Percentiles rank a stretch among this genome's conserved stretches.
Evolutionary conservation across 2,888 invertebrate genomes (phyloP).

Genomic region (Erannis defoliaria): DNA sequence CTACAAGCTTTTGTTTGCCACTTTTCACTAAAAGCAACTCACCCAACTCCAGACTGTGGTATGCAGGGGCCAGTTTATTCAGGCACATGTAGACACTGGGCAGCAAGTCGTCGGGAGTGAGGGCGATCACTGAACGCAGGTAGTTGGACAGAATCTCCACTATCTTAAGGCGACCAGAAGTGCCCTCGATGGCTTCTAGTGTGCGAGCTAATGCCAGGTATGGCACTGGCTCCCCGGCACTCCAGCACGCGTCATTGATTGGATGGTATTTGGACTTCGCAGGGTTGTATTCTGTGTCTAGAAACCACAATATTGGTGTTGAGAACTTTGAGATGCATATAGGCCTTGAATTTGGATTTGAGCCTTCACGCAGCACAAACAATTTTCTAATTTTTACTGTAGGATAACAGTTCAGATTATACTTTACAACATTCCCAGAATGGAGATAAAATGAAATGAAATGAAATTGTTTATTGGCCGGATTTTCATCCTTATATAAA

Average conservation of each 20-base stretch:
- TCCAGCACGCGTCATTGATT: constrained; percentile 94
- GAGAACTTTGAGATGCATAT: not conserved
- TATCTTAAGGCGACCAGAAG: constrained; percentile 94
- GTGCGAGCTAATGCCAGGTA: constrained; percentile 97
- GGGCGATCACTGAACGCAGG: constrained; percentile 93
- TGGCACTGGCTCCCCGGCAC: constrained; percentile 91
- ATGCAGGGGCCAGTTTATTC: constrained; percentile 98
- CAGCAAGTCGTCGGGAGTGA: constrained; percentile 96
- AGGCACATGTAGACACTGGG: constrained; percentile 97
- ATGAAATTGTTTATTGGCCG: no score
- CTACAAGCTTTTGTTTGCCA: no score
- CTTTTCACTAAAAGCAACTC: constrained; percentile 37
- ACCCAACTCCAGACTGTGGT: constrained; percentile 90
- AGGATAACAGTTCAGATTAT: no score
- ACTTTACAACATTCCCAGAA: no score
- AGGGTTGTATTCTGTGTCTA: constrained; percentile 89
- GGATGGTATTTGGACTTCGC: constrained; percentile 91
- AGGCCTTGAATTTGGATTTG: no score
- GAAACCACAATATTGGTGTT: not conserved
- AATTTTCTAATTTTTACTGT: no score
- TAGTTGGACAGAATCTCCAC: constrained; percentile 97
- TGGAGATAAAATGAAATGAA: no score
- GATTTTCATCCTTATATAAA: no score
- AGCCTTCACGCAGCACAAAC: no score
- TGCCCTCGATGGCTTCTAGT: constrained; percentile 95